These are phyloP conservation scores for Phalacrocorax pelagicus DNA, from an alignment of 2,113 vertebrate species.

Conservation along the genomic window DNA sequence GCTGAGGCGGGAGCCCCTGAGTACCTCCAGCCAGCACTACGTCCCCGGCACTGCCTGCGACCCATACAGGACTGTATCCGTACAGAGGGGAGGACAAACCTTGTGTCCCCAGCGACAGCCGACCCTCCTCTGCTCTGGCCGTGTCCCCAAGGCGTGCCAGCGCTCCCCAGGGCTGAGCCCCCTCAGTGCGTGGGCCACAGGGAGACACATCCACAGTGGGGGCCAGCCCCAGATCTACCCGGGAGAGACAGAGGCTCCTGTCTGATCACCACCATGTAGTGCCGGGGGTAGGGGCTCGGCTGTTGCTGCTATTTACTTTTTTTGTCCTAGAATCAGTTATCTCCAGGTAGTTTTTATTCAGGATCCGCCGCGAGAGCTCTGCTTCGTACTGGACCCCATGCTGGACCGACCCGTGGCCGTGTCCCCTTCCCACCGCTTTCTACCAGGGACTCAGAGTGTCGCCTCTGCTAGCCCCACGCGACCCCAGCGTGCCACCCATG, in stretches of 20 bases:
- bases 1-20: accelerated
- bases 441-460: accelerated
- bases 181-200: accelerated
- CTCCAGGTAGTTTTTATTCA: neutral
- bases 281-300: accelerated
- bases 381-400: neutral
- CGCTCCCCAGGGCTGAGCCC: neutral
- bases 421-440: neutral
- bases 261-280: no score
- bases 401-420: accelerated
- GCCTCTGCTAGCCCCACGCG: neutral
- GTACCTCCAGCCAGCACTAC: no score
- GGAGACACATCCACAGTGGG: accelerated
- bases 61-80: accelerated
- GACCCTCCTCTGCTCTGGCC: neutral
- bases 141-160: accelerated
- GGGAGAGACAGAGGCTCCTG: neutral
- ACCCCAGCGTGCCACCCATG: neutral
- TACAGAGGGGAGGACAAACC: neutral
- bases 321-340: neutral
- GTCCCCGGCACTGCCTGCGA: neutral
- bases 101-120: accelerated
- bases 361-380: neutral
- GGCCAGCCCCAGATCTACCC: neutral
- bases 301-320: neutral